Evolutionary conservation across 2,888 invertebrate species (phyloP).

Genomic region (Hyposoter dolosus): DNA sequence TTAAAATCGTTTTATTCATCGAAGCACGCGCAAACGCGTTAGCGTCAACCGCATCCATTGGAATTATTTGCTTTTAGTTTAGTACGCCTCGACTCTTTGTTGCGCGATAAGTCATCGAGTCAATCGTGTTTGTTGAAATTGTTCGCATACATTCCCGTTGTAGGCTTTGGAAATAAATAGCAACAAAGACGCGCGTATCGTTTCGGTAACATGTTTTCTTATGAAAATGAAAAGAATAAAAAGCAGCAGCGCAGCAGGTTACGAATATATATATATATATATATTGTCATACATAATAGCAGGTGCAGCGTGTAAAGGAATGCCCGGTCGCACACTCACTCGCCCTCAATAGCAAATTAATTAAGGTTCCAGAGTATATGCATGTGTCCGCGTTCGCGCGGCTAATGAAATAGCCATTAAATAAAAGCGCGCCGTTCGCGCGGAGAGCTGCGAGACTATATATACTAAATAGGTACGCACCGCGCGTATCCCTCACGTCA

Average conservation of each 20-base stretch:
- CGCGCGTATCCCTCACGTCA: not conserved
- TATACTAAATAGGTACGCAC: not conserved
- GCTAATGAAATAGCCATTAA: conserved; percentile 67
- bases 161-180: too few relatives aligned
- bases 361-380: conserved; percentile 49
- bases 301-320: not conserved
- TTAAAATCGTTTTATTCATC: not conserved
- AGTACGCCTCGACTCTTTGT: conserved; percentile 12
- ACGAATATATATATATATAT: too few relatives aligned
- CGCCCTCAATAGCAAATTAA: conserved; percentile 67
- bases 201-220: not conserved
- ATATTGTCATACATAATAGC: not conserved
- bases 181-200: too few relatives aligned
- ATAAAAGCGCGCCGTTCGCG: conserved; percentile 36
- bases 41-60: not conserved
- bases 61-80: conserved; percentile 1
- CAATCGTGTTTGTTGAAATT: conserved; percentile 61
- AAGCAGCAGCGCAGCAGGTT: not conserved
- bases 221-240: not conserved
- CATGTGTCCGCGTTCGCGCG: conserved; percentile 43
- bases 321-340: conserved; percentile 48
- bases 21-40: not conserved
- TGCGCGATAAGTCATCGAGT: conserved; percentile 57
- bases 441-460: not conserved
- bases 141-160: too few relatives aligned